Base-by-base conservation (phyloP, 2,797 vertebrate genomes). In the Gymnodraco acuticeps region DNA sequence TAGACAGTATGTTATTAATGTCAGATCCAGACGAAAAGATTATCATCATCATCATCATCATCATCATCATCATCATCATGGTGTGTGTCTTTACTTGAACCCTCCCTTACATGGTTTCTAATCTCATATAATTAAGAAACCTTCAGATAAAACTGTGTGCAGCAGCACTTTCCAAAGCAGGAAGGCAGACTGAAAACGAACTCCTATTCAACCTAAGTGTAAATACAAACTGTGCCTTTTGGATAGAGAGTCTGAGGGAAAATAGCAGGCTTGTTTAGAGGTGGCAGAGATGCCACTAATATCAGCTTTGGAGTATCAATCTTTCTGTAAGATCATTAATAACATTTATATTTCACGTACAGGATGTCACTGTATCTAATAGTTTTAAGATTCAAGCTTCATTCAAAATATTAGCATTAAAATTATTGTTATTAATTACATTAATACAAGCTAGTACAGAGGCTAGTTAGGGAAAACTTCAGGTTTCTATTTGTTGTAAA, bases 1-100 rank as follows among this genome's bases (percentile, higher is more conserved):
- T 14, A 62, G 58, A 83, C 73, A 91, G 83, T 73, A 70, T 93
- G 85, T 88, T 73, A 93, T 92, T 93, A 92, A 93, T 92, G 89
- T 90, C 87, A 84, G 66, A 83, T 71, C 78, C 77, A 89, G 88
- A 85, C 79, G 71, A 66, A 75, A 83, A 84, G 84, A 93, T 89
- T 77, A 93, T 88, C 73, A 83, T 89, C 81, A 81, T 76, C 47
- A 80, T 84, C 70, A 65, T 89, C 47, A 80, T 84, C 71, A 81
- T 76, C 47, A 80, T 84, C 70, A 65, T 89, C 47, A 80, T 84
- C 71, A 65, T 89, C 75, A 79, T 75, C 73, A 72, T 50, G 73
- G 67, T 52, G 52, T 63, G 68, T 78, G 74, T 90, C 74, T 85
- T 86, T 56, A 80, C 58, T 65, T 82, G 80, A 82, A 90, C 64